Base-by-base conservation (phyloP, 1,140 invertebrate genomes). In the Drosophila dunni region DNA sequence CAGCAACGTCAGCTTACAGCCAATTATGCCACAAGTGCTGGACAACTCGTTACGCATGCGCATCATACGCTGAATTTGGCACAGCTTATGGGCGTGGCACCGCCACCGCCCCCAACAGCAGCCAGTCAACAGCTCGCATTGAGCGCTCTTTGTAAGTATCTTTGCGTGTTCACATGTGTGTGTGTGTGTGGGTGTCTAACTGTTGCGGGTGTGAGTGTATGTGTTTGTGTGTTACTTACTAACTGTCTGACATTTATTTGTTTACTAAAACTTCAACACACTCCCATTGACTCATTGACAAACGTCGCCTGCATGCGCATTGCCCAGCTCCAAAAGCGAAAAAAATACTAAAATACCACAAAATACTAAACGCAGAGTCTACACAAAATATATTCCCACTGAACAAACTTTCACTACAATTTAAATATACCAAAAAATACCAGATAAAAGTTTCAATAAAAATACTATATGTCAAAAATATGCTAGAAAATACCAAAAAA, bases 61-160 rank as follows among this genome's bases (percentile, higher is more conserved):
- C 81, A 79, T 44, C 63, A 68, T 46, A 51, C 48, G 36, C 58
- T 79, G 44, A 86, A 54, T 61, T 81, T 90, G 72, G 68, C 79
- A 1, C 85, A 90, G 73, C 61, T 90, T 20, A 86, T 90, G 81
- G 79, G 80, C 70, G 42, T 77, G 60, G 69, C 78, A 57, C 74
- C 86, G 63, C 85, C 82, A 20, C 60, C 70, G 40, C 78, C 73
- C 45, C 72, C 68, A 44, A 42, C 75, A 54, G 48, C 46, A 60
- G 63, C 62, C 34, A 63, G 56, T 38, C 80, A 78, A 54, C 50
- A 78, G 61, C 75, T 88, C 56, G 57, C 85, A 62, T 53, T 90
- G 29, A 90, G 76, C 44, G 78, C 89, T 60, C 75, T 91, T 68
- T 91, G 88, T 91, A 91, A 91, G 88, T 91, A 91, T 29, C 24